A percentile compares a stretch with the other conserved stretches of the same genome.
phyloP scores from a whole-genome alignment of 1,140 invertebrate genomes.

The Bilobella aurantiaca region DNA sequence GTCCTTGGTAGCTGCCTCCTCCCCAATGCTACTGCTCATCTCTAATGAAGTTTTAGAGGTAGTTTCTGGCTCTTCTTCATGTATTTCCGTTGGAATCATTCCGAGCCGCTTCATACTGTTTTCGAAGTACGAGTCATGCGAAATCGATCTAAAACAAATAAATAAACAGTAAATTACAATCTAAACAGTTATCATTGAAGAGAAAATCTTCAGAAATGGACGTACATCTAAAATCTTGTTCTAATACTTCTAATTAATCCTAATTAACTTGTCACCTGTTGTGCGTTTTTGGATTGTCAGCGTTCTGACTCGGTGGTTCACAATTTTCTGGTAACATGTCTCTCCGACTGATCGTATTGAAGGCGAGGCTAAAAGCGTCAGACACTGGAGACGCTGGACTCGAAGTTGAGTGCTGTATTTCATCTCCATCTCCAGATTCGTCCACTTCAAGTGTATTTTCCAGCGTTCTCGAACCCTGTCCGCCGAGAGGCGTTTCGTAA shows the following conservation, averaged over 20 bases:
- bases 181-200: not conserved
- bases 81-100: slow-evolving; percentile 31
- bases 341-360: slow-evolving; percentile 13
- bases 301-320: not conserved
- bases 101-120: slow-evolving; percentile 27
- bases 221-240: slow-evolving; percentile 8
- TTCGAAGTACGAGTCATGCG: slow-evolving; percentile 88
- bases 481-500: slow-evolving; percentile 4
- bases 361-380: slow-evolving; percentile 16
- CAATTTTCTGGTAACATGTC: not conserved
- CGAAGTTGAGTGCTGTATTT: slow-evolving; percentile 25
- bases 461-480: not conserved
- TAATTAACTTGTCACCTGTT: slow-evolving; percentile 13
- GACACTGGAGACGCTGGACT: slow-evolving; percentile 31
- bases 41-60: slow-evolving; percentile 32
- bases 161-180: not conserved
- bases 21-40: slow-evolving; percentile 21
- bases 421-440: slow-evolving; percentile 24
- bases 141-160: slow-evolving; percentile 50
- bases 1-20: slow-evolving; percentile 23
- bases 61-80: slow-evolving; percentile 32
- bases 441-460: slow-evolving; percentile 4
- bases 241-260: not conserved
- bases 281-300: slow-evolving; percentile 32
- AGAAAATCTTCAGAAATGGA: too few species aligned